These are phyloP conservation scores for Himantopus leucocephalus DNA, from an alignment of 2,113 vertebrate genomes.

Conservation along the genomic window DNA sequence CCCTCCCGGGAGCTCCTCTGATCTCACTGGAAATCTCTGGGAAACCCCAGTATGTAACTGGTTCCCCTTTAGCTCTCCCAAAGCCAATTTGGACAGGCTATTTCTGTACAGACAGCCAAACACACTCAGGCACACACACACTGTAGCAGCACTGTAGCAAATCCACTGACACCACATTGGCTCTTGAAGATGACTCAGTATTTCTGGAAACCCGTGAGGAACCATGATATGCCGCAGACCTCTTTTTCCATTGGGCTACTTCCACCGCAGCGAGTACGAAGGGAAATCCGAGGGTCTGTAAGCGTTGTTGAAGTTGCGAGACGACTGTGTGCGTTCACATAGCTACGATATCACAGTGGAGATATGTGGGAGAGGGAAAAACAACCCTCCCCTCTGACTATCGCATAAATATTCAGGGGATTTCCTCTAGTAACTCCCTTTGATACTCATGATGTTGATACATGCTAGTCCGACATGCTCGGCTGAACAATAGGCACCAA, in stretches of 20 bases:
- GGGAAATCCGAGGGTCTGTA: not conserved
- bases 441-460: constrained; percentile 45
- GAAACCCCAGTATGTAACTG: constrained; percentile 33
- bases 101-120: not conserved
- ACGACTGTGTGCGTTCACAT: fast-evolving
- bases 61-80: not conserved
- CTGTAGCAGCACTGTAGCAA: not conserved
- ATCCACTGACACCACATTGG: not conserved
- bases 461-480: not conserved
- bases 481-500: constrained; percentile 19
- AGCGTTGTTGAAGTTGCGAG: fast-evolving
- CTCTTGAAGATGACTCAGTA: not conserved
- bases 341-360: not conserved
- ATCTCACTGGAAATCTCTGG: constrained; percentile 32
- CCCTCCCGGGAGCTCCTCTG: not conserved
- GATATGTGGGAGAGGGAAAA: not conserved
- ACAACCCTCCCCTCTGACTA: not conserved
- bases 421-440: constrained; percentile 60
- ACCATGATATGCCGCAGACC: not conserved
- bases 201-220: not conserved
- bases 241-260: not conserved
- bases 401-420: constrained; percentile 39
- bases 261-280: not conserved
- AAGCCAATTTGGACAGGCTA: not conserved
- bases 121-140: no score